phyloP scores from a whole-genome alignment of 37 sponge, comb jelly and placozoan species.

The Mnemiopsis leidyi region DNA sequence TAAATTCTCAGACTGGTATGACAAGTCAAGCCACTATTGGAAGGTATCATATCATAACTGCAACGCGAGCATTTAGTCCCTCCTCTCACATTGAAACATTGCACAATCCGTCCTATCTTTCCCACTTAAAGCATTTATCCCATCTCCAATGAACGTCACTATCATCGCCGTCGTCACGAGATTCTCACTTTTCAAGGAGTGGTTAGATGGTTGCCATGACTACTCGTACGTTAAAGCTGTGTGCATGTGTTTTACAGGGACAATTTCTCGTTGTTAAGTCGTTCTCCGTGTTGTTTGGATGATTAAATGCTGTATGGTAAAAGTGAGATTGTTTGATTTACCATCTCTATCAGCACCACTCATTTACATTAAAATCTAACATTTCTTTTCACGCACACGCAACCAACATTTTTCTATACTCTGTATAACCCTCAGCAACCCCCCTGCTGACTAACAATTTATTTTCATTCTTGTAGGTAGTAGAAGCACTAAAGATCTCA shows the following conservation, averaged over 20 bases:
- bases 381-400: neutral
- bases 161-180: neutral
- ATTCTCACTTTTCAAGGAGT: neutral
- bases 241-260: neutral
- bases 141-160: neutral
- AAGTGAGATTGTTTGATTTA: neutral
- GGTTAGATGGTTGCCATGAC: neutral
- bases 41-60: neutral
- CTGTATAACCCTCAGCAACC: too few species aligned
- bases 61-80: too few species aligned
- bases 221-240: neutral
- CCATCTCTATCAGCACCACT: neutral
- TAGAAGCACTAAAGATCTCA: constrained; percentile 30
- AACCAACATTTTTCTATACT: neutral
- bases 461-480: constrained; percentile 12
- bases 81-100: too few species aligned
- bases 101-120: too few species aligned
- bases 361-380: neutral
- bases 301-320: neutral
- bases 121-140: too few species aligned
- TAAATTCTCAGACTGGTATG: neutral
- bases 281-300: too few species aligned
- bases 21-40: constrained; percentile 4
- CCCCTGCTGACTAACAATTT: neutral
- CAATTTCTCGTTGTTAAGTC: neutral